phyloP scores from a whole-genome alignment of 2,888 invertebrate genomes.

The Spatulosminthurus flaviceps region DNA sequence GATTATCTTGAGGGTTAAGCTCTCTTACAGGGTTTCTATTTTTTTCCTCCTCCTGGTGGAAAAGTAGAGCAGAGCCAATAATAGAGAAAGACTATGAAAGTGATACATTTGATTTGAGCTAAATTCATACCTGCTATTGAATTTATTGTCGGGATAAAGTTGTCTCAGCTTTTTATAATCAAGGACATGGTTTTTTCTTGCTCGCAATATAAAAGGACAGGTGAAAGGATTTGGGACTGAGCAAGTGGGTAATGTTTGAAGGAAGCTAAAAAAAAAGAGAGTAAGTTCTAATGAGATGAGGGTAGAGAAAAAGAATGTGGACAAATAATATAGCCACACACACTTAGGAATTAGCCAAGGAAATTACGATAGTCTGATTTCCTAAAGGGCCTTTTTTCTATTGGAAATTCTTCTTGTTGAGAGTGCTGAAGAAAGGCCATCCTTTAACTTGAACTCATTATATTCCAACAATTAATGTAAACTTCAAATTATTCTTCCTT shows the following conservation, averaged over 20 bases:
- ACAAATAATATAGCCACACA: too few species aligned
- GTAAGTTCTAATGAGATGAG: neutral
- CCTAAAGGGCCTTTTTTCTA: neutral
- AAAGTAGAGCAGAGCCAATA: neutral
- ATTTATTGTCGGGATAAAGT: neutral
- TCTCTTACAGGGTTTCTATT: too few species aligned
- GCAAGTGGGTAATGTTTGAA: conserved; percentile 26
- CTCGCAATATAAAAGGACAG: too few species aligned
- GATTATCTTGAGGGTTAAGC: too few species aligned
- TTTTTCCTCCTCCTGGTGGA: too few species aligned
- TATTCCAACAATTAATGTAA: conserved; percentile 40
- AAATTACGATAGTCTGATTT: neutral
- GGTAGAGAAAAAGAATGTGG: too few species aligned
- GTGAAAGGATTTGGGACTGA: conserved; percentile 26
- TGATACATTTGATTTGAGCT: neutral
- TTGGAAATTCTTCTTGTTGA: too few species aligned
- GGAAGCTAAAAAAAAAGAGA: conserved; percentile 1
- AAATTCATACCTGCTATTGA: neutral
- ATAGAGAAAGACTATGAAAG: neutral
- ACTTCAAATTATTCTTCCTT: too few species aligned
- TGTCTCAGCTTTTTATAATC: neutral
- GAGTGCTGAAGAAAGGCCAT: too few species aligned
- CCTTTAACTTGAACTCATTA: conserved; percentile 43
- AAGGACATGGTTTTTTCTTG: too few species aligned
- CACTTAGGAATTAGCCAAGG: neutral